Base-by-base conservation (phyloP, 2,113 vertebrate species). In the Sterna hirundo region DNA sequence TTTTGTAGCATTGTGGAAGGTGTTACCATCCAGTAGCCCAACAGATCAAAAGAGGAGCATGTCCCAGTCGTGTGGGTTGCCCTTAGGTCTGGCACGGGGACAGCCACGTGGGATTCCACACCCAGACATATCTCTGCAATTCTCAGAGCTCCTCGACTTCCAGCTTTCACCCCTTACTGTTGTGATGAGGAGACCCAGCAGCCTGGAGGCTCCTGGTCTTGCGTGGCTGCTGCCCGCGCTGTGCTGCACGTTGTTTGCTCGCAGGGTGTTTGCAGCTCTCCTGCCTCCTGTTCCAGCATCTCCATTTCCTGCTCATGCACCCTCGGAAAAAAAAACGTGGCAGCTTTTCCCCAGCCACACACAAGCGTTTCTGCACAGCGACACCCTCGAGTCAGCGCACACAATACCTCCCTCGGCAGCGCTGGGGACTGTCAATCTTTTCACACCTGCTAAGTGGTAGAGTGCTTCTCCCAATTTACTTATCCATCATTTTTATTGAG, bases 401-500 rank as follows among this genome's bases (percentile, higher is more conserved):
- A 0, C 77, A 44, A 70, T 77, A n/a, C 49, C 54, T 95, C 89
- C 74, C 66, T 79, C 70, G 3, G 91, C 89, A 79, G 36, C 7
- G 2, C 93, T 44, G 91, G 86, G 86, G 86, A 15, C 94, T 97
- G 97, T 94, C 97, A 96, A 93, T 97, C 97, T 95, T 74, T 80
- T 87, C 78, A 77, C 86, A 95, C 94, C 94, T 95, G 93, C 94
- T 97, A 97, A 97, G 95, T 97, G 93, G 95, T 94, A 95, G 95
- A 97, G 96, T 95, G 96, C 94, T 97, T 94, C 89, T 95, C 95
- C 87, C 95, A 97, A 95, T 97, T 96, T 97, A 95, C 96, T 97
- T 97, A 96, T 96, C 97, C 94, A 93, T 97, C 97, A 97, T 93
- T 95, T 97, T 97, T 96, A 97, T 97, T 97, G 96, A 97, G 95